Percentiles rank a stretch among this genome's conserved stretches.
These are phyloP conservation scores for Diachrysia chrysitis DNA, from an alignment of 2,888 invertebrate genomes.

Conservation along the genomic window DNA sequence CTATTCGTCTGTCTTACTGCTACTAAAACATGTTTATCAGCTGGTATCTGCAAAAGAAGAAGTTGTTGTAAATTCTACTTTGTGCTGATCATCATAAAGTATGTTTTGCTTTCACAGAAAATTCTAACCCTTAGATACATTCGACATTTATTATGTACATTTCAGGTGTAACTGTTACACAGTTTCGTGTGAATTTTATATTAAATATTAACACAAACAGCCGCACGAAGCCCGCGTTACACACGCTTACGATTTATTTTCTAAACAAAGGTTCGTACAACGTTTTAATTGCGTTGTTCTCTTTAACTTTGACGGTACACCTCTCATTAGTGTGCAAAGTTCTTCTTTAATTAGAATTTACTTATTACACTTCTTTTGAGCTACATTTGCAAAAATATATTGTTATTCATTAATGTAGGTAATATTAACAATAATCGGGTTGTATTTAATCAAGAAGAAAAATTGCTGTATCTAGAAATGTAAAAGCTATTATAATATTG, in stretches of 20 bases:
- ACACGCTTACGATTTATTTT: conserved; percentile 65
- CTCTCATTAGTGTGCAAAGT: conserved; percentile 26
- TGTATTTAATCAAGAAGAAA: not conserved
- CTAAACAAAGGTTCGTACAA: conserved; percentile 59
- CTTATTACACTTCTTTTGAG: conserved; percentile 2
- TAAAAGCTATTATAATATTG: not conserved
- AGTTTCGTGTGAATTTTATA: conserved; percentile 81
- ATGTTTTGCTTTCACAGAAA: conserved; percentile 37
- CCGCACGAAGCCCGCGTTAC: conserved; percentile 70
- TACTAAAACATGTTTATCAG: conserved; percentile 93
- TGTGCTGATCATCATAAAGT: conserved; percentile 33
- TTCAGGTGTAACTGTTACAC: conserved; percentile 72
- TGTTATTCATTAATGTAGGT: not conserved
- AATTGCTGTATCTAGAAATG: not conserved
- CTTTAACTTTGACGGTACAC: conserved; percentile 22
- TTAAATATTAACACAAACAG: conserved; percentile 81
- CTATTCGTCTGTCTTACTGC: conserved; percentile 94
- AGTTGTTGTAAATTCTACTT: conserved; percentile 42
- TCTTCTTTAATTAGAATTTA: conserved; percentile 6
- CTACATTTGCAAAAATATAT: not conserved
- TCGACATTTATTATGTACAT: conserved; percentile 74
- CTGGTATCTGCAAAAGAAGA: conserved; percentile 86
- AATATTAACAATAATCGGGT: not conserved
- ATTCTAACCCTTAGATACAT: conserved; percentile 41
- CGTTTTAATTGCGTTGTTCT: conserved; percentile 44